phyloP scores from a whole-genome alignment of 2,797 vertebrate genomes.

The Brachyrhaphis roseni region DNA sequence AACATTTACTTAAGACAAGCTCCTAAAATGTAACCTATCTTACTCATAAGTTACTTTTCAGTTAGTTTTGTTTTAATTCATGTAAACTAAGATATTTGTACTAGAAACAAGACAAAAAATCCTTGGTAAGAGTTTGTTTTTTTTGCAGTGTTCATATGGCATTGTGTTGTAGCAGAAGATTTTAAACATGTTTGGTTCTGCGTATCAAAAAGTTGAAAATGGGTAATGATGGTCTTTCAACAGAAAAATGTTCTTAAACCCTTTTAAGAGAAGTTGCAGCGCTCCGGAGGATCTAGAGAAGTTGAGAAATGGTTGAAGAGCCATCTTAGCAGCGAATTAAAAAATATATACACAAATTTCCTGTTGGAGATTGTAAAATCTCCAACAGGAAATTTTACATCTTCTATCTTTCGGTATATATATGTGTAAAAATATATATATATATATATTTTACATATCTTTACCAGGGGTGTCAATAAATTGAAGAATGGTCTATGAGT shows the following conservation, averaged over 20 bases:
- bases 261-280: too few relatives aligned
- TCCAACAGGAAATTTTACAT: too few relatives aligned
- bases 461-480: neutral
- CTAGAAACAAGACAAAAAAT: too few relatives aligned
- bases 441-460: neutral
- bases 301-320: neutral
- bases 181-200: neutral
- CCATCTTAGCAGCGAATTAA: neutral
- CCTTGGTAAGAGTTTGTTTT: too few relatives aligned
- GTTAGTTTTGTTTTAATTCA: too few relatives aligned
- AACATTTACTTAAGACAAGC: too few relatives aligned
- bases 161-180: neutral
- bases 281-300: neutral
- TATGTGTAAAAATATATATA: too few relatives aligned
- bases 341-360: constrained; percentile 24
- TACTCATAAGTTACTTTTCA: too few relatives aligned
- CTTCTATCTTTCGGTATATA: too few relatives aligned
- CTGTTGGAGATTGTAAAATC: constrained; percentile 37
- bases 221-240: neutral
- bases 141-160: neutral
- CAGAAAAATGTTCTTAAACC: neutral
- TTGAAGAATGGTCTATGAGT: constrained; percentile 44
- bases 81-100: too few relatives aligned
- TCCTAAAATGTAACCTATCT: too few relatives aligned
- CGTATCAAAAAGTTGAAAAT: neutral